Percentiles rank a stretch among this genome's conserved stretches.
Evolutionary conservation across 2,888 invertebrate genomes (phyloP).

Genomic region (Limnephilus lunatus): DNA sequence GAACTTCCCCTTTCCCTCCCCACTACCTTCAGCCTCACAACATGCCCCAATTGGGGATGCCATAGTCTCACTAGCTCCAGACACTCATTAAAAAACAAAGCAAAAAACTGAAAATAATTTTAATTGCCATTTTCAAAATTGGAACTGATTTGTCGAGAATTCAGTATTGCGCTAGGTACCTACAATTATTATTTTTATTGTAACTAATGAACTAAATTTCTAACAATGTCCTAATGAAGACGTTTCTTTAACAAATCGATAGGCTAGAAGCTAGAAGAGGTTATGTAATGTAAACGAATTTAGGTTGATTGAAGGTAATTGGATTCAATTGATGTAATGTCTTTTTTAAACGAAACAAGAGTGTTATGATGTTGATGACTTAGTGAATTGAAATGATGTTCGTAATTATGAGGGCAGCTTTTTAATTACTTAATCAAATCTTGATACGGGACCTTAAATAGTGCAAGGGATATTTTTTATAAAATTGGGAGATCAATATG

Average conservation of each 20-base stretch:
- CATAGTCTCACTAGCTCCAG: no score
- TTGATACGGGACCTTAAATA: background rate
- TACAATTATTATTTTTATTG: background rate
- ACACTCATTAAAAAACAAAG: no score
- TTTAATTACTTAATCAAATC: background rate
- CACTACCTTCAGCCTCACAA: no score
- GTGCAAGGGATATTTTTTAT: background rate
- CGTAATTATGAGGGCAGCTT: background rate
- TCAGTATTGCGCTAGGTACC: no score
- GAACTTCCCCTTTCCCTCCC: no score
- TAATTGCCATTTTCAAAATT: no score
- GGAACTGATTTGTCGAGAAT: no score
- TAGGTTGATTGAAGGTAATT: constrained; percentile 2
- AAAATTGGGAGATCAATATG: background rate
- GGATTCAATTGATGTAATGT: constrained; percentile 14
- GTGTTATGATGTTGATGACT: background rate
- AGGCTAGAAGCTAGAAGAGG: background rate
- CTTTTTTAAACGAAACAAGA: constrained; percentile 7
- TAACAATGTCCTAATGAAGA: background rate
- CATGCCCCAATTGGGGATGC: no score
- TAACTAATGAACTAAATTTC: background rate
- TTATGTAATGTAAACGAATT: constrained; percentile 6
- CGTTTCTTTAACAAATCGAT: constrained; percentile 5
- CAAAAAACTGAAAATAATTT: no score
- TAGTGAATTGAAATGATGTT: background rate